Conservation (phyloP, 2,888 invertebrate genomes). For the Glyphotaelius pellucidus region DNA sequence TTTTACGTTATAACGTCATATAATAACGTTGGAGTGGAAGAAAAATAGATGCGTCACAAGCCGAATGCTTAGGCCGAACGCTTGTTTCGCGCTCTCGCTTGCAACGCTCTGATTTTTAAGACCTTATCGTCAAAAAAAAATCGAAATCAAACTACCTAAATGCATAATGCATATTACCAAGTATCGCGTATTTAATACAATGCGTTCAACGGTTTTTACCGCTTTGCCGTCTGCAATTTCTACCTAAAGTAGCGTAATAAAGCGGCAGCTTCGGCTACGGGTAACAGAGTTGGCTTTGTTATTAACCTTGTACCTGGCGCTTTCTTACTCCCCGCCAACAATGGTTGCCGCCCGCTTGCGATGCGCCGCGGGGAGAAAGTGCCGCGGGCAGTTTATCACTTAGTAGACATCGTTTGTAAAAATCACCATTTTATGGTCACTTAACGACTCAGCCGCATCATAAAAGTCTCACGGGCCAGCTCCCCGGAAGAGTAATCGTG, state of each 20-base stretch:
- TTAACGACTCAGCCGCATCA: constrained; percentile 42
- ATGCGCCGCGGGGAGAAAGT: background rate
- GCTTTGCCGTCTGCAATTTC: background rate
- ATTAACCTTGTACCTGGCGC: background rate
- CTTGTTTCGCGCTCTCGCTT: too few relatives aligned
- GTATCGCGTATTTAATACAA: background rate
- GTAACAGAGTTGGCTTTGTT: background rate
- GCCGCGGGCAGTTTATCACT: constrained; percentile 31
- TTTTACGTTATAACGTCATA: too few relatives aligned
- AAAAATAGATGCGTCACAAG: too few relatives aligned
- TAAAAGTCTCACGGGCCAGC: constrained; percentile 22
- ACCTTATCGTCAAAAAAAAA: too few relatives aligned
- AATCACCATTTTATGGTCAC: constrained; percentile 55
- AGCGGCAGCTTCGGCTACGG: background rate
- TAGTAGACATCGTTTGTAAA: constrained; percentile 44
- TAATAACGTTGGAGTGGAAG: too few relatives aligned
- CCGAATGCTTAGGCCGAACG: too few relatives aligned
- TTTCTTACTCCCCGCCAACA: background rate
- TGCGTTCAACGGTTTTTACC: background rate
- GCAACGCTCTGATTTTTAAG: too few relatives aligned
- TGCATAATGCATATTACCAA: background rate
- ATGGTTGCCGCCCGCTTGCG: background rate
- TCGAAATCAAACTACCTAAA: too few relatives aligned
- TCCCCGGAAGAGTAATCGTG: background rate
- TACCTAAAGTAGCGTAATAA: background rate